A percentile compares a stretch with the other conserved stretches of the same genome.
phyloP scores from a whole-genome alignment of 2,888 invertebrate genomes.

The Chrysotoxum bicinctum region DNA sequence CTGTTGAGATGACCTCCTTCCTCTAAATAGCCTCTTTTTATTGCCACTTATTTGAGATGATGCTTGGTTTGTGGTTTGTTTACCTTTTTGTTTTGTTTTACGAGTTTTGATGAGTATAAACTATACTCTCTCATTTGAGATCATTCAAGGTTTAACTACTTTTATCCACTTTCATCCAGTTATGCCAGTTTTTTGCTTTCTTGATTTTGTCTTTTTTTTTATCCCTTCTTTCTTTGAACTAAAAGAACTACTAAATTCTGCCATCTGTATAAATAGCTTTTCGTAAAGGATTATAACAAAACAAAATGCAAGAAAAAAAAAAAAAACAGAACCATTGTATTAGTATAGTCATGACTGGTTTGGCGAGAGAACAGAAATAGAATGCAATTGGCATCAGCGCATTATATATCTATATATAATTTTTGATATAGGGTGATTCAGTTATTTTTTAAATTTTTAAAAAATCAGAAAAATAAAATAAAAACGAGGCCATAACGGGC shows the following conservation, averaged over 20 bases:
- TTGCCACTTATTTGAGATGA: background rate
- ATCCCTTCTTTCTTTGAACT: background rate
- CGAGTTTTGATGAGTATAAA: background rate
- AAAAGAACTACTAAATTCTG: background rate
- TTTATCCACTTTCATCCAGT: slow-evolving; percentile 28
- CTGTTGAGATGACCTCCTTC: slow-evolving; percentile 5
- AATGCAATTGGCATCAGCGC: background rate
- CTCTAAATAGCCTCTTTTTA: background rate
- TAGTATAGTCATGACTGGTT: background rate
- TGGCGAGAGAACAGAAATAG: background rate
- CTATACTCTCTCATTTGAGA: background rate
- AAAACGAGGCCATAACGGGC: too few species aligned
- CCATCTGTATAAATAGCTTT: background rate
- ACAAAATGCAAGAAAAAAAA: background rate
- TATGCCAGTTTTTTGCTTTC: background rate
- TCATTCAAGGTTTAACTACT: slow-evolving; percentile 16
- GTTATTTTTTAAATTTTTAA: too few species aligned
- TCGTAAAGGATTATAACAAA: background rate
- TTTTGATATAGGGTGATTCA: background rate
- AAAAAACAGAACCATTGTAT: background rate
- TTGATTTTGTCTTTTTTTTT: background rate
- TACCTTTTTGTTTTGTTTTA: background rate
- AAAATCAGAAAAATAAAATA: too few species aligned
- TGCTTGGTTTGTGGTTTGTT: slow-evolving; percentile 9
- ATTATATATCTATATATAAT: background rate